Percentiles rank a stretch among this genome's conserved stretches.
phyloP scores from a whole-genome alignment of 2,113 vertebrate species.

The Brienomyrus brachyistius region DNA sequence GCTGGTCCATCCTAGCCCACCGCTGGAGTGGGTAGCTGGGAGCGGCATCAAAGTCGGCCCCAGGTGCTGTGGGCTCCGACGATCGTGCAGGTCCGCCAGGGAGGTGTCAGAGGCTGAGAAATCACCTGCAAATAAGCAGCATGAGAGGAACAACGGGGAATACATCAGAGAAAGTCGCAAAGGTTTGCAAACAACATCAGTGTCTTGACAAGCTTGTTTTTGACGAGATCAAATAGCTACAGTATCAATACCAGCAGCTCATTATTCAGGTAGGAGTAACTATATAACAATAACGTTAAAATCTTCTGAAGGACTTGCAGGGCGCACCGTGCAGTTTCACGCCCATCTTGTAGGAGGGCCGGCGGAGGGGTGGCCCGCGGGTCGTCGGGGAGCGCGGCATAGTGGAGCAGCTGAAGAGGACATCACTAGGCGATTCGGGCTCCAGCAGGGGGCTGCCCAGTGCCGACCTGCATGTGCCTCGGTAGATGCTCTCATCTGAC shows the following conservation, averaged over 20 bases:
- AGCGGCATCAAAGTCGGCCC: constrained; percentile 91
- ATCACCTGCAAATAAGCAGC: constrained; percentile 64
- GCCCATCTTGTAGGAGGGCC: constrained; percentile 90
- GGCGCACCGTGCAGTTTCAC: constrained; percentile 85
- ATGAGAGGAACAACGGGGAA: background rate
- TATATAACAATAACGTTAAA: background rate
- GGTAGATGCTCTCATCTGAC: constrained; percentile 97
- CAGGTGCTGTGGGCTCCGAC: constrained; percentile 75
- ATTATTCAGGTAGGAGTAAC: background rate
- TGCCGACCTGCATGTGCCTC: constrained; percentile 80
- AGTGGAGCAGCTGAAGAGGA: constrained; percentile 91
- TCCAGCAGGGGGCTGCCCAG: constrained; percentile 64
- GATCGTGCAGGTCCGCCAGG: constrained; percentile 90
- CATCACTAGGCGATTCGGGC: constrained; percentile 75
- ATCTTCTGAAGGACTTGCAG: background rate
- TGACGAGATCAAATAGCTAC: background rate
- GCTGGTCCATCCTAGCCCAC: constrained; percentile 86
- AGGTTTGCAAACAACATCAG: background rate
- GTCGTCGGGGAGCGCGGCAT: constrained; percentile 83
- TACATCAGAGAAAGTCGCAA: background rate
- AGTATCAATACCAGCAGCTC: background rate
- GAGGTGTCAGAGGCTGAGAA: constrained; percentile 96
- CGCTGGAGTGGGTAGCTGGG: constrained; percentile 71
- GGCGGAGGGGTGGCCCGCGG: constrained; percentile 79
- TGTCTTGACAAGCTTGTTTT: background rate